phyloP scores from a whole-genome alignment of 2,888 invertebrate species.

The Archips xylosteana region DNA sequence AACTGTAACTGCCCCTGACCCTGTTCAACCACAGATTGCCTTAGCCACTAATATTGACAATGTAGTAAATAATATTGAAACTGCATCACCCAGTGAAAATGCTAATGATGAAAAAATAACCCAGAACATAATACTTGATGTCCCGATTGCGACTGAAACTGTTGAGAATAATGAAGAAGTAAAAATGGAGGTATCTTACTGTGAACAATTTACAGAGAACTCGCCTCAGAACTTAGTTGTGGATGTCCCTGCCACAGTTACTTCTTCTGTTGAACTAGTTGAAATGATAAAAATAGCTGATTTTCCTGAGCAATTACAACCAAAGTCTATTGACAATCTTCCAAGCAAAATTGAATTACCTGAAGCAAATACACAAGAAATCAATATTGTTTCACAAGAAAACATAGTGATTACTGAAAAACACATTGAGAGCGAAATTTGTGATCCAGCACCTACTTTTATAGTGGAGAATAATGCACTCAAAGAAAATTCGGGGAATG shows the following conservation, averaged over 20 bases:
- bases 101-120: not conserved
- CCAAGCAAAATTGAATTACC: not conserved
- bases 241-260: constrained; percentile 12
- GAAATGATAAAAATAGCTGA: not conserved
- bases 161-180: constrained; percentile 9
- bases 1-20: constrained; percentile 34
- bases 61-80: not conserved
- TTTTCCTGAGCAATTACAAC: not conserved
- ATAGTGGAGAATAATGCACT: constrained; percentile 21
- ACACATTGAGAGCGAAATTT: not conserved
- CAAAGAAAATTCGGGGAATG: constrained; percentile 10
- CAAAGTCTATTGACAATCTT: not conserved
- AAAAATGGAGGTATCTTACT: constrained; percentile 15
- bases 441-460: not conserved
- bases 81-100: not conserved
- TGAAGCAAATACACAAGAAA: not conserved
- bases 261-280: not conserved
- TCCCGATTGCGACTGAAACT: not conserved
- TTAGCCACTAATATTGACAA: not conserved
- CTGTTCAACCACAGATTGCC: constrained; percentile 13
- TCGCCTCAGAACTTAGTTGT: not conserved
- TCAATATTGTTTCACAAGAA: not conserved
- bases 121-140: not conserved
- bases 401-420: not conserved
- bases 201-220: constrained; percentile 1